phyloP scores from a whole-genome alignment of 2,113 vertebrate species.

The Percopsis transmontana region DNA sequence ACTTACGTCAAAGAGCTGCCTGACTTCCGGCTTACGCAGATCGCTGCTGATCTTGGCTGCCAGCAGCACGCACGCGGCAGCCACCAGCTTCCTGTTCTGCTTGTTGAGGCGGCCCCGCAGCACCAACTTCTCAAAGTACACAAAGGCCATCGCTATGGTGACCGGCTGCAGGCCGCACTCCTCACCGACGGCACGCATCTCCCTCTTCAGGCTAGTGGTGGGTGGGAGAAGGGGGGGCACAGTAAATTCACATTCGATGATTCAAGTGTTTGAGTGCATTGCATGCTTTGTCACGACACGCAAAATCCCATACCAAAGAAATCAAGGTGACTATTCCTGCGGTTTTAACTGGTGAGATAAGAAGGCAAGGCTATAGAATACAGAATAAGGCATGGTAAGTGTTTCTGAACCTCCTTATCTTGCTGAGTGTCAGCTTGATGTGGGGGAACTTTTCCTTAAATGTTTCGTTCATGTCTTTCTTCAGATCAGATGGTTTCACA shows the following conservation, averaged over 20 bases:
- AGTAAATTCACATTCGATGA: not conserved
- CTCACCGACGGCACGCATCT: slow-evolving; percentile 91
- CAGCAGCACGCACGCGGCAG: slow-evolving; percentile 91
- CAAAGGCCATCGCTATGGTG: slow-evolving; percentile 95
- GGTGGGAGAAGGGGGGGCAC: not conserved
- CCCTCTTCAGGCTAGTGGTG: slow-evolving; percentile 86
- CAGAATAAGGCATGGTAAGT: not conserved
- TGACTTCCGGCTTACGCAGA: slow-evolving; percentile 91
- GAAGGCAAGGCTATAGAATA: not conserved
- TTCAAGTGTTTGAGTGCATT: not conserved
- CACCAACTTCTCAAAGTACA: slow-evolving; percentile 98
- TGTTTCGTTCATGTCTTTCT: slow-evolving; percentile 98
- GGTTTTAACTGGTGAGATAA: not conserved
- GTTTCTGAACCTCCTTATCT: slow-evolving; percentile 88
- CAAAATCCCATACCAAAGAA: not conserved
- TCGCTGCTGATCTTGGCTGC: slow-evolving; percentile 99
- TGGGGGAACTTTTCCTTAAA: slow-evolving; percentile 97
- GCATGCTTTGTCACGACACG: not conserved
- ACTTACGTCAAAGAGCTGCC: slow-evolving; percentile 96
- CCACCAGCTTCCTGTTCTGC: slow-evolving; percentile 96
- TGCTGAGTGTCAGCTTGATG: slow-evolving; percentile 94
- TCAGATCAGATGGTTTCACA: slow-evolving; percentile 95
- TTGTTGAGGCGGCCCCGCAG: slow-evolving; percentile 96
- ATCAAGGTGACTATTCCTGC: not conserved
- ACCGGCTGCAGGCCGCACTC: slow-evolving; percentile 92